Base-by-base conservation (phyloP, 2,797 vertebrate genomes). In the Echiichthys vipera region DNA sequence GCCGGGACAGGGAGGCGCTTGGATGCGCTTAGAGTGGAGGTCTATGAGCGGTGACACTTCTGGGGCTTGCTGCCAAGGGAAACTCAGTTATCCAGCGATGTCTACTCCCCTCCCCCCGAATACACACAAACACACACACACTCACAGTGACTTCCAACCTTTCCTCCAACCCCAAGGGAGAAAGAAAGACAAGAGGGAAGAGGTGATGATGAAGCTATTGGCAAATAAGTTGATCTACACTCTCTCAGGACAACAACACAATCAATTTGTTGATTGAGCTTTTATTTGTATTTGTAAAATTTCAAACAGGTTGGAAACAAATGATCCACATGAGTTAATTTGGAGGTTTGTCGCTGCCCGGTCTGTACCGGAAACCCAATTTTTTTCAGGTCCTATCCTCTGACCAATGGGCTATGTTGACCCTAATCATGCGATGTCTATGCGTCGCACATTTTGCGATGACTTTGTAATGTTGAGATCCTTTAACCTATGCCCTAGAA, bases 31-130 rank as follows among this genome's bases (percentile, higher is more conserved):
- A 92, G 84, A 74, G 74, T 40, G 67, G 78, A 90, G 69, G 61
- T 85, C 79, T 86, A 91, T 90, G 88, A 89, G 83, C 64, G 77
- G 68, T 92, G 92, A 92, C 92, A 90, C 87, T 74, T 88, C 80
- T 32, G 71, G 65, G 90, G 88, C 89, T 59, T 32, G 80, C 85
- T 91, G 92, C 91, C 92, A 92, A 90, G 82, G 72, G 78, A 91
- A 90, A 92, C 88, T 86, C 78, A 72, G 81, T 91, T 93, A 93
- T 88, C 81, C 77, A 57, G 56, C 40, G 12, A 71, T 10, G 46
- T 79, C 65, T 49, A 25, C 62, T 53, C 65, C 70, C 75, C 56
- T 22, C 39, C 37, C 40, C 71, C 51, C 11, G 7, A 65, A 59
- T 40, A 50, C 34, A 39, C 59, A 40, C 32, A 25, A 46, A 43